Evolutionary conservation across 2,113 vertebrate genomes (phyloP).

Genomic region (Pleuronectes platessa): DNA sequence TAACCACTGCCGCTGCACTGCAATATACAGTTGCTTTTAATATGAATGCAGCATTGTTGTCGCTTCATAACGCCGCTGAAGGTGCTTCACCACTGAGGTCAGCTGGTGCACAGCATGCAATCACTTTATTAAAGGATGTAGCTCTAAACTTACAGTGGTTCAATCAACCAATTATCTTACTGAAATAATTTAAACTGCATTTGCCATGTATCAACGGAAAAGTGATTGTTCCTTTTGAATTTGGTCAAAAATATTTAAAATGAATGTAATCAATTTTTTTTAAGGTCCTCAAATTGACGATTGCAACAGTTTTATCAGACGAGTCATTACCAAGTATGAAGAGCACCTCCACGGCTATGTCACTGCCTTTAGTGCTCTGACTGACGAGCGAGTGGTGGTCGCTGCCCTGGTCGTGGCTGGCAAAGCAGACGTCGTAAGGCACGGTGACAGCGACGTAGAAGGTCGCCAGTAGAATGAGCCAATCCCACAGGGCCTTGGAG

Average conservation of each 20-base stretch:
- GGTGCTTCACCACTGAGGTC: conserved; percentile 4
- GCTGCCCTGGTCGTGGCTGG: conserved; percentile 81
- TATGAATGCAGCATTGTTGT: conserved; percentile 33
- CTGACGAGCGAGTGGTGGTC: conserved; percentile 82
- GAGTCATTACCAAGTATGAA: conserved; percentile 90
- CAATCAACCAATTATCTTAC: conserved; percentile 5
- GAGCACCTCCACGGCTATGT: conserved; percentile 96
- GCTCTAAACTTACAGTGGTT: background rate
- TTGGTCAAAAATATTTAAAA: background rate
- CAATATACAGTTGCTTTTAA: conserved; percentile 15
- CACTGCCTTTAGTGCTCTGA: conserved; percentile 90
- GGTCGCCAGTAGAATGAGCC: conserved; percentile 94
- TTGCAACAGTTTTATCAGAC: background rate
- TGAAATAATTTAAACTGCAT: background rate
- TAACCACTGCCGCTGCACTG: conserved; percentile 48
- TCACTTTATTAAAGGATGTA: background rate
- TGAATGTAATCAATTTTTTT: background rate
- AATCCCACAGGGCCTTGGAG: conserved; percentile 96
- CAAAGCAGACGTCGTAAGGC: conserved; percentile 97
- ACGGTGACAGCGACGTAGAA: conserved; percentile 95
- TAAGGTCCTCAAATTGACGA: background rate
- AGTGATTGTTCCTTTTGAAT: too few relatives aligned
- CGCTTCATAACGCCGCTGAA: background rate
- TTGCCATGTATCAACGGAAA: too few relatives aligned
- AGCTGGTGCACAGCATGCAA: background rate